A percentile compares a stretch with the other conserved stretches of the same genome.
Conservation (phyloP, 2,888 invertebrate genomes). For the Sthenelais limicola region DNA sequence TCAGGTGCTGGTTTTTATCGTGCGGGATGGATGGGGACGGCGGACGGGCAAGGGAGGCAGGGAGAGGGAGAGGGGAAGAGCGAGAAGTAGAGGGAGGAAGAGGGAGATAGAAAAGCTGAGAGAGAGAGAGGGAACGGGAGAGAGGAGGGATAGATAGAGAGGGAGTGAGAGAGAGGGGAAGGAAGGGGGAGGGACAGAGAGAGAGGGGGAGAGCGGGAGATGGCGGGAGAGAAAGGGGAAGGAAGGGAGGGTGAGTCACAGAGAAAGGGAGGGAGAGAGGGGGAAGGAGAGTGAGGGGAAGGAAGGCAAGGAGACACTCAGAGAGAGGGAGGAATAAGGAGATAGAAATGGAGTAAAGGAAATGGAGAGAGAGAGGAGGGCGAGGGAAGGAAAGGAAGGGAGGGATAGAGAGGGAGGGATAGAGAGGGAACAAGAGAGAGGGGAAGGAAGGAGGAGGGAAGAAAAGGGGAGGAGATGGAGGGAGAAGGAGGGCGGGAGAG, state of each 20-base stretch:
- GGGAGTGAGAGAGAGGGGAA: background rate
- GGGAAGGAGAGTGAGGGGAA: background rate
- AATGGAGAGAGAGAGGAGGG: background rate
- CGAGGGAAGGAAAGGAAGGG: background rate
- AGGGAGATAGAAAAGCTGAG: background rate
- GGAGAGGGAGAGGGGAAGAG: background rate
- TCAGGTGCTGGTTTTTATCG: too few relatives aligned
- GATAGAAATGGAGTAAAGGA: background rate
- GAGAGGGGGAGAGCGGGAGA: background rate
- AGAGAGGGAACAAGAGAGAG: background rate
- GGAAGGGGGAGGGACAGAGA: background rate
- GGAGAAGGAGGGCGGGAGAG: background rate
- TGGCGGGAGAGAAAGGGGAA: background rate
- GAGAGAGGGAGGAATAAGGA: constrained; percentile 6
- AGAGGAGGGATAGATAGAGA: background rate
- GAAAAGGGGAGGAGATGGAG: background rate
- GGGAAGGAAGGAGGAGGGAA: background rate
- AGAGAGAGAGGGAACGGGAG: background rate
- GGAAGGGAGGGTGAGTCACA: background rate
- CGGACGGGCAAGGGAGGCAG: background rate
- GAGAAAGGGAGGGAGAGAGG: background rate
- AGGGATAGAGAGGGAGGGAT: background rate
- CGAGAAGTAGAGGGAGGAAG: background rate
- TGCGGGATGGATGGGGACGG: background rate
- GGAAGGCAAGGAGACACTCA: background rate